These are phyloP conservation scores for Scomber colias DNA, from an alignment of 2,113 vertebrate genomes.

Conservation along the genomic window DNA sequence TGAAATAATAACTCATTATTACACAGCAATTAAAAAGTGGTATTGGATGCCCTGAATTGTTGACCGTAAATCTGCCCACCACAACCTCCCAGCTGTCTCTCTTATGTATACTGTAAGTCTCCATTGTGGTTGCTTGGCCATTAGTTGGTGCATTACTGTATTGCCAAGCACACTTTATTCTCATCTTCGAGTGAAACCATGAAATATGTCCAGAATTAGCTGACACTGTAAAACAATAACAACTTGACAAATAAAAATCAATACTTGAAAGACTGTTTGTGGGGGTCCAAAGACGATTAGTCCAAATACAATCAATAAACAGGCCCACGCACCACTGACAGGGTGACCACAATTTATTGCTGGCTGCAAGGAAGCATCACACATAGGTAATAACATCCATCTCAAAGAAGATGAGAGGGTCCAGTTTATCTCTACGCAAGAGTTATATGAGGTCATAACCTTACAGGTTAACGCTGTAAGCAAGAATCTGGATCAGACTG, in stretches of 20 bases:
- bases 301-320: slow-evolving; percentile 60
- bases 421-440: slow-evolving; percentile 33
- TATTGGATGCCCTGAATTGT: slow-evolving; percentile 15
- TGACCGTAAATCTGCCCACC: slow-evolving; percentile 29
- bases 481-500: slow-evolving; percentile 26
- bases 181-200: slow-evolving; percentile 33
- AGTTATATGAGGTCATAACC: slow-evolving; percentile 47
- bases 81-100: slow-evolving; percentile 30
- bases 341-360: slow-evolving; percentile 45
- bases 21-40: slow-evolving; percentile 40
- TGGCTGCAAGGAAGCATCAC: slow-evolving; percentile 34
- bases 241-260: slow-evolving; percentile 48
- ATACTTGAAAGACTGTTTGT: slow-evolving; percentile 45
- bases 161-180: slow-evolving; percentile 37
- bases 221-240: slow-evolving; percentile 34
- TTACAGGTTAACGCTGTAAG: slow-evolving; percentile 19
- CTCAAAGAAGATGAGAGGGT: slow-evolving; percentile 47
- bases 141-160: slow-evolving; percentile 28
- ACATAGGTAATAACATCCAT: slow-evolving; percentile 48
- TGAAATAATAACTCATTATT: slow-evolving; percentile 19
- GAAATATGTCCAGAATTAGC: slow-evolving; percentile 34
- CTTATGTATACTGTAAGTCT: slow-evolving; percentile 16
- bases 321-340: slow-evolving; percentile 5
- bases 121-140: slow-evolving; percentile 30
- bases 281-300: slow-evolving; percentile 54